Evolutionary conservation across 1,140 invertebrate genomes (phyloP), one percentile per base, ranked within the genome.

Genomic region (Aphelenchoides fujianensis): DNA sequence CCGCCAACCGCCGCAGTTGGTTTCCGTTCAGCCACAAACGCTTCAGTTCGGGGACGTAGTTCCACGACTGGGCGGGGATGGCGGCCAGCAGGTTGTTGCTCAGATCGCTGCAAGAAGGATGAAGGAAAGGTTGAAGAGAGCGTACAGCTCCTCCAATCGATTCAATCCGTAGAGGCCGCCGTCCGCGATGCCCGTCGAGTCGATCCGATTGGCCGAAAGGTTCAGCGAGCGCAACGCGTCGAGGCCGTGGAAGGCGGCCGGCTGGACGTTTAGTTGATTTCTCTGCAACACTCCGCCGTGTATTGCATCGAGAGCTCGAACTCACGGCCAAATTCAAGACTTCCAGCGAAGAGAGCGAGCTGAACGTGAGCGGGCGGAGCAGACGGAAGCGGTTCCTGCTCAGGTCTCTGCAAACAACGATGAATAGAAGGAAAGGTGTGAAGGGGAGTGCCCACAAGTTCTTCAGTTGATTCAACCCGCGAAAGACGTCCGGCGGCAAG

Each of bases 281-380:
- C 55, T 27, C 55, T n/a, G n/a, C n/a, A n/a, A n/a, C n/a, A n/a
- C n/a, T n/a, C n/a, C n/a, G n/a, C n/a, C n/a, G n/a, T n/a, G n/a
- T n/a, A n/a, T n/a, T n/a, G n/a, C n/a, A n/a, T n/a, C n/a, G n/a
- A n/a, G n/a, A n/a, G n/a, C n/a, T n/a, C n/a, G n/a, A n/a, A n/a
- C n/a, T n/a, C n/a, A n/a, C n/a, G n/a, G 55, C 55, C 55, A 59
- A 59, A 59, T 59, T 59, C 55, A 59, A 59, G 27, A 5, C 5
- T 32, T 59, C 19, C 19, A 59, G 19, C 5, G 55, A 5, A 32
- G 27, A 30, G 5, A 59, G 19, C 7, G 55, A 59, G 19, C 23
- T 19, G 19, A 59, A 59, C 5, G 19, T 7, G 19, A 59, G 55
- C 7, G 55, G 5, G 28, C 5, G 55, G 23, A 59, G 5, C 5